A percentile compares a stretch with the other conserved stretches of the same genome.
These are phyloP conservation scores for Sarcophaga caerulescens DNA, from an alignment of 2,888 invertebrate species.

Conservation along the genomic window DNA sequence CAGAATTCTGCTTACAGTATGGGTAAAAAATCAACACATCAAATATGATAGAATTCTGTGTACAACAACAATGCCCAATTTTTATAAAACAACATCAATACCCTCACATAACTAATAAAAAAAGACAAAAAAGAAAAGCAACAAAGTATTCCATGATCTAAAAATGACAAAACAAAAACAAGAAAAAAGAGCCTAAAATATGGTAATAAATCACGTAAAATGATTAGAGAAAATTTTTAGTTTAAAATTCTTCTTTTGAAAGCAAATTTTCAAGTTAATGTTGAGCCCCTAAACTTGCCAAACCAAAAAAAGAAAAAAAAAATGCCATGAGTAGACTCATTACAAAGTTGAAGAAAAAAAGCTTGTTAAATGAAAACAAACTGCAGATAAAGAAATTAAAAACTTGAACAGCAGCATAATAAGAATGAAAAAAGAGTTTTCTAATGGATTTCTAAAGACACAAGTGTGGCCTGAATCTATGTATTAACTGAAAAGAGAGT, in stretches of 20 bases:
- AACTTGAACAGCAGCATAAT: no score
- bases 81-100: constrained; percentile 19
- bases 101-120: not conserved
- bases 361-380: no score
- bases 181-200: not conserved
- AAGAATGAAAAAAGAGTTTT: no score
- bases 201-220: constrained; percentile 54
- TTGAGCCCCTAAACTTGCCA: not conserved
- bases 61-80: constrained; percentile 17
- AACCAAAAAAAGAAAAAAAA: not conserved
- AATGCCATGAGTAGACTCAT: not conserved
- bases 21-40: constrained; percentile 57
- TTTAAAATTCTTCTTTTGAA: not conserved
- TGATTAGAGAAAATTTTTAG: constrained; percentile 36
- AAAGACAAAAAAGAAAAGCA: no score
- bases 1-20: not conserved
- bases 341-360: not conserved
- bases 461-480: no score
- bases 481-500: no score
- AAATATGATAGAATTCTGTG: constrained; percentile 58
- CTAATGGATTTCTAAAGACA: no score
- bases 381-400: no score
- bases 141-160: not conserved
- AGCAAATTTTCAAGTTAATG: not conserved
- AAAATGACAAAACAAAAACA: not conserved